Evolutionary conservation across 2,888 invertebrate species (phyloP), one percentile per base, ranked within the genome.

Genomic region (Thereva nobilitata): DNA sequence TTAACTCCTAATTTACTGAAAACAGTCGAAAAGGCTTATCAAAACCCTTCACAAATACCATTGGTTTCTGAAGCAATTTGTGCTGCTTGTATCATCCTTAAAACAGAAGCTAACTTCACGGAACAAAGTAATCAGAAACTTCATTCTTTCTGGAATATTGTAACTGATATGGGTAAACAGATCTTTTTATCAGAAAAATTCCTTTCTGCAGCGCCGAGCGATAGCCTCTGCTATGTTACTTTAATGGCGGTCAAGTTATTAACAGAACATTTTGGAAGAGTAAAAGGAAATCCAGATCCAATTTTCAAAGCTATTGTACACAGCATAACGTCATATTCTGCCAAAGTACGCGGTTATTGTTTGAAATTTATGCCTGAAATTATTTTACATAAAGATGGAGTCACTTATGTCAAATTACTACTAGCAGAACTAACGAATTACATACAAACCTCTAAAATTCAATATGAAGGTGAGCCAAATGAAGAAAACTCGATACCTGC

Each of bases 151-250:
- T 92, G 93, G 91, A 85, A 83, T 45, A 83, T 88, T 54, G 81
- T 92, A n/a, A 76, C 86, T 47, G 91, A 92, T 78, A 84, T 87
- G 74, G 89, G 91, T 66, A 91, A 90, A 75, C 91, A 91, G 75
- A 83, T 90, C 67, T 90, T 95, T 77, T 85, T 93, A 53, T 89
- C 91, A 61, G 95, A 95, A 72, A 89, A 93, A 74, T 90, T 90
- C 77, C 82, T 96, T 47, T 76, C 86, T 9, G 83, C 88, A 7
- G 89, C 90, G 49, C 80, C 86, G 9, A 88, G 90, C 71, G 92
- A 93, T 72, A 92, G 85, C 38, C 78, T 89, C 37, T 84, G 86
- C 70, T 87, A 89, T 80, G 85, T 93, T 71, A 88, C 90, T 81
- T 83, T 88, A 73, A 83, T 94, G 73, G 89, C 90, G 76, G 89